A percentile compares a stretch with the other conserved stretches of the same genome.
These are phyloP conservation scores for Sebastes matsubarae DNA, from an alignment of 2,797 vertebrate genomes.

Conservation along the genomic window DNA sequence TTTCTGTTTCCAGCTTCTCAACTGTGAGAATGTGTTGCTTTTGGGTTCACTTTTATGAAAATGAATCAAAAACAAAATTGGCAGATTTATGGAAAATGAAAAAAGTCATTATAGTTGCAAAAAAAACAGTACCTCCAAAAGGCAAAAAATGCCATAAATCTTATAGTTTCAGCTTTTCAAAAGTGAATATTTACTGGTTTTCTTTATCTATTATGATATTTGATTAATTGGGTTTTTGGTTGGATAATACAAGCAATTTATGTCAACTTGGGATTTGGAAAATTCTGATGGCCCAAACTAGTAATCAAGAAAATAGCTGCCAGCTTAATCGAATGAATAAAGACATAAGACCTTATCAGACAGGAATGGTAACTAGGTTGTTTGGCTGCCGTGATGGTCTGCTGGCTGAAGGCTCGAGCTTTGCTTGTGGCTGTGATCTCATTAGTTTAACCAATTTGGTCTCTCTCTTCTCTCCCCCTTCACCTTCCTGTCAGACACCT, in stretches of 20 bases:
- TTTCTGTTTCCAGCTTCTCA: background rate
- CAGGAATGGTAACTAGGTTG: background rate
- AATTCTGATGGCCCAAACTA: background rate
- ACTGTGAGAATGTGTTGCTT: background rate
- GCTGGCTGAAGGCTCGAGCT: background rate
- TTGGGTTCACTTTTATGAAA: background rate
- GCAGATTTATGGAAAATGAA: background rate
- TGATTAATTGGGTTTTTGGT: background rate
- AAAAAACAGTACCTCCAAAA: background rate
- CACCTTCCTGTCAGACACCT: background rate
- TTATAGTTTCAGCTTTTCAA: background rate
- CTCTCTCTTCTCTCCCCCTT: background rate
- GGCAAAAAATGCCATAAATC: background rate
- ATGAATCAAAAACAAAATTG: no score
- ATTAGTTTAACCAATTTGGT: constrained; percentile 10
- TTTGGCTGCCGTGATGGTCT: constrained; percentile 27
- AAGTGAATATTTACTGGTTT: background rate
- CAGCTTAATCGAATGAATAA: background rate
- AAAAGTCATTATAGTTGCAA: no score
- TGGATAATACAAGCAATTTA: background rate
- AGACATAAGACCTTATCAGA: constrained; percentile 8
- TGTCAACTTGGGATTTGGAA: background rate
- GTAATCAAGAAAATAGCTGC: background rate
- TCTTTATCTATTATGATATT: background rate
- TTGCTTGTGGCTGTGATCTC: constrained; percentile 1